Evolutionary conservation across 2,888 invertebrate genomes (phyloP).

Genomic region (Oxytorus armatus): DNA sequence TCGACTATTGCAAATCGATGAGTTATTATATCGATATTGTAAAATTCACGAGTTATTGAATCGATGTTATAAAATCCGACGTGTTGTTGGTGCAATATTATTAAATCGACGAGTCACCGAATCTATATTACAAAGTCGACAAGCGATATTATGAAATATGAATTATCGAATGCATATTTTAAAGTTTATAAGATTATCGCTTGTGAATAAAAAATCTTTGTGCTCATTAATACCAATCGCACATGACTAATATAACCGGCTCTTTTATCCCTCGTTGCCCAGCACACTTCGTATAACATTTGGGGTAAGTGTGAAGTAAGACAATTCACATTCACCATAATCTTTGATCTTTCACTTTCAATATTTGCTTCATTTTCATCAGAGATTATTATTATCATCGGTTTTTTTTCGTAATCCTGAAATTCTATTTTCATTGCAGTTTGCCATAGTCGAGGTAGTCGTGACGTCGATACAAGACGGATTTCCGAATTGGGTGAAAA

Average conservation of each 20-base stretch:
- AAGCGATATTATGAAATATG: not conserved
- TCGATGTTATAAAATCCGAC: not conserved
- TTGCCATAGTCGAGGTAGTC: conserved; percentile 97
- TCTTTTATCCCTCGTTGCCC: conserved; percentile 42
- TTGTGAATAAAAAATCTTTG: not conserved
- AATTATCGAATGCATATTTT: conserved; percentile 1
- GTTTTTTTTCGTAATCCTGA: conserved; percentile 8
- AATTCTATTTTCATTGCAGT: conserved; percentile 86
- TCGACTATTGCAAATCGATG: too few relatives aligned
- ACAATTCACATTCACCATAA: conserved; percentile 3
- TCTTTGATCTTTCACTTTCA: not conserved
- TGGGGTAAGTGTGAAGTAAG: conserved; percentile 50
- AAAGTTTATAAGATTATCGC: conserved; percentile 3
- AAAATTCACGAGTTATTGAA: not conserved
- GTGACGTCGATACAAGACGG: conserved; percentile 97
- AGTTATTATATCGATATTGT: conserved; percentile 20
- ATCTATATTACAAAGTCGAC: conserved; percentile 11
- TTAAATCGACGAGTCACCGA: not conserved
- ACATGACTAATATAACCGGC: conserved; percentile 37
- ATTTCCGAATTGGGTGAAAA: conserved; percentile 94
- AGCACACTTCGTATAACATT: not conserved
- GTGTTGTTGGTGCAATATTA: not conserved
- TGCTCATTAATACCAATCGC: conserved; percentile 35
- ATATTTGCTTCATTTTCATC: conserved; percentile 21
- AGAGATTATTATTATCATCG: conserved; percentile 5